These are phyloP conservation scores for Drosophila malerkotliana DNA, from an alignment of 1,140 invertebrate genomes.

Conservation along the genomic window DNA sequence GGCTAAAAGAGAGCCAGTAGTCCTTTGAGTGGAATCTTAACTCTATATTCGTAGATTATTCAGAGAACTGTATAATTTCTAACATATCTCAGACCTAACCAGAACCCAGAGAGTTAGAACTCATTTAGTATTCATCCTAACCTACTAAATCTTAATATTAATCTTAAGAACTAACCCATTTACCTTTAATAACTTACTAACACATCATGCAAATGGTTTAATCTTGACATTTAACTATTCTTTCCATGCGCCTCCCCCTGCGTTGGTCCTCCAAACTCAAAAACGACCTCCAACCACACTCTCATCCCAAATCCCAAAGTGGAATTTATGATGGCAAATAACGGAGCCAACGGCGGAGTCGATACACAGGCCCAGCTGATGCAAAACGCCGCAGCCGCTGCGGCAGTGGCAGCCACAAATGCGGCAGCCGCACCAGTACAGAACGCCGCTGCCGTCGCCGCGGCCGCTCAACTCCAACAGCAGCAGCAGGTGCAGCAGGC, in stretches of 20 bases:
- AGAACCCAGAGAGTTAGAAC: too few species aligned
- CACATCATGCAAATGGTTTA: conserved; percentile 73
- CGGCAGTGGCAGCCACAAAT: conserved; percentile 86
- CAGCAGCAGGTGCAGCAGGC: conserved; percentile 83
- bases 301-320: conserved; percentile 43
- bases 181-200: conserved; percentile 40
- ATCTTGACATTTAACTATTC: conserved; percentile 75
- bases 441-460: conserved; percentile 71
- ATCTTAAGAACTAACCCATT: not conserved
- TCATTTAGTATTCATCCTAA: too few species aligned
- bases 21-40: too few species aligned
- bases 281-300: not conserved
- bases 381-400: conserved; percentile 87
- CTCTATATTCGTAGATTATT: too few species aligned
- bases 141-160: too few species aligned
- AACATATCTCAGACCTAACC: too few species aligned
- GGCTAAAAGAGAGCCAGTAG: too few species aligned
- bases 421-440: conserved; percentile 88
- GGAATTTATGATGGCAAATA: conserved; percentile 84
- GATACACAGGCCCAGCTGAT: conserved; percentile 85
- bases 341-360: conserved; percentile 85
- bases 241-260: conserved; percentile 65
- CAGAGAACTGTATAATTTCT: too few species aligned
- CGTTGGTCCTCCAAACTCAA: conserved; percentile 56
- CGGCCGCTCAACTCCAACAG: conserved; percentile 88